These are phyloP conservation scores for Brachypalpus laphriformis DNA, from an alignment of 2,888 invertebrate species.

Conservation along the genomic window DNA sequence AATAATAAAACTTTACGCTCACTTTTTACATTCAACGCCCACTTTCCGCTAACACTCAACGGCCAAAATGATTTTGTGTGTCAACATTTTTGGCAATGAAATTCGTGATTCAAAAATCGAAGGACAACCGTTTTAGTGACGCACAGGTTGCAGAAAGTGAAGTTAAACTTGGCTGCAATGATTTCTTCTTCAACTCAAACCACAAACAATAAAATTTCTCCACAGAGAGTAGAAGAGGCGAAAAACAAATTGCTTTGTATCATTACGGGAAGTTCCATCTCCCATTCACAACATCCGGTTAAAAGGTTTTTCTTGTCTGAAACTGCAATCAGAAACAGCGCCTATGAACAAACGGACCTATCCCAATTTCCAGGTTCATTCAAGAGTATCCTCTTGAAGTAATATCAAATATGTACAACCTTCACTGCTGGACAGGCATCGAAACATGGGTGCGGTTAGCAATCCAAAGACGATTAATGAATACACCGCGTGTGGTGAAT, in stretches of 20 bases:
- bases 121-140: slow-evolving; percentile 30
- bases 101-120: slow-evolving; percentile 12
- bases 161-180: slow-evolving; percentile 12
- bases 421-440: slow-evolving; percentile 36
- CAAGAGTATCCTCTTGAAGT: slow-evolving; percentile 31
- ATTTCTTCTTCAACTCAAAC: background rate
- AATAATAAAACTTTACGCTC: slow-evolving; percentile 15
- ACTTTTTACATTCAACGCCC: slow-evolving; percentile 25
- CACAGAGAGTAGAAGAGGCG: background rate
- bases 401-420: slow-evolving; percentile 47
- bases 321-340: slow-evolving; percentile 44
- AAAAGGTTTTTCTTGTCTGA: slow-evolving; percentile 68
- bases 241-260: slow-evolving; percentile 44
- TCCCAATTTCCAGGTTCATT: slow-evolving; percentile 72
- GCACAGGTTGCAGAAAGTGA: slow-evolving; percentile 37
- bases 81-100: slow-evolving; percentile 47
- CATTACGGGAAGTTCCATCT: slow-evolving; percentile 38
- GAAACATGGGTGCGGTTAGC: slow-evolving; percentile 40
- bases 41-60: slow-evolving; percentile 1
- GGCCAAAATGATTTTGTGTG: slow-evolving; percentile 7
- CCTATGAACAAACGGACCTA: slow-evolving; percentile 61
- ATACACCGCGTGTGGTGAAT: background rate
- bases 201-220: background rate
- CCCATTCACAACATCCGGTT: slow-evolving; percentile 69
- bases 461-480: slow-evolving; percentile 44